Evolutionary conservation across 2,888 invertebrate genomes (phyloP).

Genomic region (Macrophya annulata): DNA sequence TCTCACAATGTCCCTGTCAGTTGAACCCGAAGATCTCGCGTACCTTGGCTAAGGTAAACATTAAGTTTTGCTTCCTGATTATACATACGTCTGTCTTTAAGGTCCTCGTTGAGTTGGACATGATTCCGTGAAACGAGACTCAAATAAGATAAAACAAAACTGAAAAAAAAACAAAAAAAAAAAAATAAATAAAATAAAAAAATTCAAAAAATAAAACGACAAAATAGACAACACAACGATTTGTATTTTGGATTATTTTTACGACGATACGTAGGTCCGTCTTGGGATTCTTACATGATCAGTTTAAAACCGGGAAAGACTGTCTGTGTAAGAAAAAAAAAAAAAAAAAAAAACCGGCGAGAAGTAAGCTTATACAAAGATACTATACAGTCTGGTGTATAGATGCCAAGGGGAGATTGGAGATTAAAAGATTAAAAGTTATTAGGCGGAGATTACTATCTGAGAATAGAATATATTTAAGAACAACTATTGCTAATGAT

Average conservation of each 20-base stretch:
- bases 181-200: too few species aligned
- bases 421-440: conserved; percentile 42
- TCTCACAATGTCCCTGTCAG: conserved; percentile 54
- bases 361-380: not conserved
- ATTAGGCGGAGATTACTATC: conserved; percentile 37
- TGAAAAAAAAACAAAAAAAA: not conserved
- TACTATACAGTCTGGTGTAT: not conserved
- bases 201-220: not conserved
- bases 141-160: not conserved
- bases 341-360: not conserved
- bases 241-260: conserved; percentile 6
- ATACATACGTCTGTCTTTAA: not conserved
- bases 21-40: conserved; percentile 47
- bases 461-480: conserved; percentile 29
- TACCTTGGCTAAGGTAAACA: conserved; percentile 30
- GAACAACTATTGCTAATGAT: conserved; percentile 50
- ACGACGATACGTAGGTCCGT: not conserved
- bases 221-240: conserved; percentile 11
- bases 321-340: not conserved
- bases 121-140: not conserved
- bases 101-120: not conserved
- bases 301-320: not conserved
- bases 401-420: conserved; percentile 33
- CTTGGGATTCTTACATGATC: conserved; percentile 10
- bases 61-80: conserved; percentile 36